phyloP scores from a whole-genome alignment of 2,888 invertebrate species.

The Meiosimyza decipiens region DNA sequence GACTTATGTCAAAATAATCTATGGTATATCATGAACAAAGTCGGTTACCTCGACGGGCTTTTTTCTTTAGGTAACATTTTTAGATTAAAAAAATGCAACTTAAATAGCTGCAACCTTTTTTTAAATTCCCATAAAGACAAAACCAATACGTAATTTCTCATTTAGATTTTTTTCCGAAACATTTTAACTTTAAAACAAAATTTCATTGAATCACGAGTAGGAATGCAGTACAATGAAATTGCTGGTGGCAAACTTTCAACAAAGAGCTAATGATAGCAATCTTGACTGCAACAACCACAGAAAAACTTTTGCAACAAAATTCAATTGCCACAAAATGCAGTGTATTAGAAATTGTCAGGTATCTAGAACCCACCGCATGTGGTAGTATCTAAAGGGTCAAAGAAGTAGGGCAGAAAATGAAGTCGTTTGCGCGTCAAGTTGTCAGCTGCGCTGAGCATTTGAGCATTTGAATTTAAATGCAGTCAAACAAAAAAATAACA shows the following conservation, averaged over 20 bases:
- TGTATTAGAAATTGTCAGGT: constrained; percentile 18
- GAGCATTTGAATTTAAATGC: constrained; percentile 27
- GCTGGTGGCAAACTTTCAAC: constrained; percentile 12
- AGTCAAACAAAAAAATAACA: constrained; percentile 22
- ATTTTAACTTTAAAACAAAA: not conserved
- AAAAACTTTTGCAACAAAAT: constrained; percentile 44
- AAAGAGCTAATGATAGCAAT: constrained; percentile 48
- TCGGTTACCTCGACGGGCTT: too few relatives aligned
- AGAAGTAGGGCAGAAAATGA: not conserved
- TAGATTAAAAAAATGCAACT: too few relatives aligned
- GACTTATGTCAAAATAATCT: too few relatives aligned
- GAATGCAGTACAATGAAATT: constrained; percentile 9
- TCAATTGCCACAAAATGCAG: constrained; percentile 44
- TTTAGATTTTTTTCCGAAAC: constrained; percentile 4
- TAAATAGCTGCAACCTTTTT: too few relatives aligned
- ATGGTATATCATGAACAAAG: too few relatives aligned
- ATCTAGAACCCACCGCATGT: constrained; percentile 36
- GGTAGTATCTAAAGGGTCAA: not conserved
- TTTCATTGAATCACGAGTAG: constrained; percentile 17
- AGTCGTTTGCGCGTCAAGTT: not conserved
- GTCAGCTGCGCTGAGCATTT: not conserved
- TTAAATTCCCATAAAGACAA: too few relatives aligned
- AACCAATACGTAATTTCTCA: not conserved
- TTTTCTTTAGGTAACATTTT: too few relatives aligned
- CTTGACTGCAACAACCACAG: constrained; percentile 51